Conservation (phyloP, 2,113 vertebrate genomes). For the Gasterosteus aculeatus region DNA sequence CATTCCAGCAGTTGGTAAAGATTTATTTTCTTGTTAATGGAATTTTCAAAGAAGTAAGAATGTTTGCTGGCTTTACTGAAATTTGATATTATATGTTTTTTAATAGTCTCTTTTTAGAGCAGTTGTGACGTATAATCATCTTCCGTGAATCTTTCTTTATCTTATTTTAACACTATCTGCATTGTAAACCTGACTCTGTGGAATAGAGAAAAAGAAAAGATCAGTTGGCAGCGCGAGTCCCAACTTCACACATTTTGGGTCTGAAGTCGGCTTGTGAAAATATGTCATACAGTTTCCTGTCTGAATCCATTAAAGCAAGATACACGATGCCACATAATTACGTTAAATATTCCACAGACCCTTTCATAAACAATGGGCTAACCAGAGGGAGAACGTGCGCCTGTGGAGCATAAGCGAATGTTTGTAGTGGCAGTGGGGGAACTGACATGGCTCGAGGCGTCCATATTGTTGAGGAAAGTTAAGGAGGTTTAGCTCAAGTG, state of each 20-base stretch:
- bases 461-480: slow-evolving; percentile 62
- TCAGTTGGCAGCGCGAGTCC: not conserved
- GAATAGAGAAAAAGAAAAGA: not conserved
- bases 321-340: slow-evolving; percentile 9
- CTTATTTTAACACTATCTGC: too few species aligned
- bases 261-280: slow-evolving; percentile 24
- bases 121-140: not conserved
- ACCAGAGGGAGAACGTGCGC: slow-evolving; percentile 25
- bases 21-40: slow-evolving; percentile 17
- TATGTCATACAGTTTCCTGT: slow-evolving; percentile 6
- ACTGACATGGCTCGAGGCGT: slow-evolving; percentile 55
- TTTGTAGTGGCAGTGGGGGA: slow-evolving; percentile 40
- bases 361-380: slow-evolving; percentile 25
- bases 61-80: not conserved
- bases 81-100: not conserved
- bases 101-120: not conserved
- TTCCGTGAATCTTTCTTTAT: not conserved
- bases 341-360: slow-evolving; percentile 29
- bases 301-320: slow-evolving; percentile 36
- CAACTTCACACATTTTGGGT: not conserved
- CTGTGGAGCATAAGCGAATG: slow-evolving; percentile 36
- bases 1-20: slow-evolving; percentile 16
- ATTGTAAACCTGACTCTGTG: too few species aligned
- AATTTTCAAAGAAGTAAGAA: slow-evolving; percentile 16
- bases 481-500: slow-evolving; percentile 68